These are phyloP conservation scores for Plectus sambesii DNA, from an alignment of 1,140 invertebrate genomes.

Conservation along the genomic window DNA sequence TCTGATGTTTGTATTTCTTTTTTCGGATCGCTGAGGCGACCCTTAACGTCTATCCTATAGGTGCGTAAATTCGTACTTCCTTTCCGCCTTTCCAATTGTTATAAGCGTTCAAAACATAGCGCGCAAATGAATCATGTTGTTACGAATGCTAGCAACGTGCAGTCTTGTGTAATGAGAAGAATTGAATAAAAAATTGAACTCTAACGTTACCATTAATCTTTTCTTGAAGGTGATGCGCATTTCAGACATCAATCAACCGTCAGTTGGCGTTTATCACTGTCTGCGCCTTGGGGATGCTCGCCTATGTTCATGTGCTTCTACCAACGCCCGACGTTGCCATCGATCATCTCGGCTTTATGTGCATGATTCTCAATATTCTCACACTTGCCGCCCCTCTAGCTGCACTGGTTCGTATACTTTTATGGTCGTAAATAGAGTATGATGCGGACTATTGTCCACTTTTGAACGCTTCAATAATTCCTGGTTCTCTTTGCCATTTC, in stretches of 20 bases:
- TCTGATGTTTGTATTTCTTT: conserved; percentile 14
- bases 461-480: conserved; percentile 4
- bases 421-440: neutral
- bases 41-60: conserved; percentile 16
- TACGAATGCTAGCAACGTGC: too few relatives aligned
- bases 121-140: too few relatives aligned
- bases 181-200: conserved; percentile 31
- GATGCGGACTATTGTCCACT: conserved; percentile 12
- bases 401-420: conserved; percentile 26
- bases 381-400: conserved; percentile 29
- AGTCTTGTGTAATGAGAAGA: conserved; percentile 7
- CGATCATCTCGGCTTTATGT: conserved; percentile 32
- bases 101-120: conserved; percentile 14
- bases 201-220: neutral
- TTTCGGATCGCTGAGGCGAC: conserved; percentile 15
- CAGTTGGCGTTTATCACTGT: neutral
- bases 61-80: conserved; percentile 22
- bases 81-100: conserved; percentile 11
- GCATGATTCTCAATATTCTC: conserved; percentile 41
- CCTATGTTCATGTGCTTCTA: neutral
- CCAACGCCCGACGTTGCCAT: neutral
- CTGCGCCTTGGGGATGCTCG: neutral
- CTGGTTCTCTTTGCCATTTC: neutral
- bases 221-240: neutral
- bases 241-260: neutral